phyloP scores from a whole-genome alignment of 2,113 vertebrate genomes.

The Nothocercus nigrocapillus region DNA sequence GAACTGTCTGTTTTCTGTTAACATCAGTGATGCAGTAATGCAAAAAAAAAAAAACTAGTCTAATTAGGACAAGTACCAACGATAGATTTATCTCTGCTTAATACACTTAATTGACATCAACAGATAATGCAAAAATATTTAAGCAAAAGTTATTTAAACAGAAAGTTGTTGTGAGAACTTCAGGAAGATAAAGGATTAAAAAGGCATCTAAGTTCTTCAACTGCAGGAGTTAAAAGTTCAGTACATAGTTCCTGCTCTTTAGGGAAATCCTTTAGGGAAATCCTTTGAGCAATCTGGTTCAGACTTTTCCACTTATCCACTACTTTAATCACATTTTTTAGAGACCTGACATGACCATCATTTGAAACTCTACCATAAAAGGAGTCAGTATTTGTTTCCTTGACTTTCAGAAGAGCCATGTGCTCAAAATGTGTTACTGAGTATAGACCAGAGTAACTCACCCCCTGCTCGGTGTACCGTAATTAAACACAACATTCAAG shows the following conservation, averaged over 20 bases:
- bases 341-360: not conserved
- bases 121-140: not conserved
- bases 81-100: not conserved
- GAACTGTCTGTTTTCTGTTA: not conserved
- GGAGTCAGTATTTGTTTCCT: not conserved
- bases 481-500: not conserved
- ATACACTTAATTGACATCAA: not conserved
- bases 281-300: not conserved
- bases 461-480: not conserved
- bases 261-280: not conserved
- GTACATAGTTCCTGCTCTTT: not conserved
- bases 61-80: not conserved
- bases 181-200: not conserved
- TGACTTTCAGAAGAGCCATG: not conserved
- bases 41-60: not conserved
- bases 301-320: not conserved
- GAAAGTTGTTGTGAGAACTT: not conserved
- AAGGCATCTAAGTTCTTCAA: not conserved
- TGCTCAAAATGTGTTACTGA: fast-evolving
- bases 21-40: not conserved
- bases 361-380: not conserved
- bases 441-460: not conserved
- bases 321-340: not conserved
- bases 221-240: not conserved
- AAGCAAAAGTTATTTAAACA: not conserved